Evolutionary conservation across 1,140 invertebrate genomes (phyloP), one percentile per base, ranked within the genome.

Genomic region (Mamestra configurata): DNA sequence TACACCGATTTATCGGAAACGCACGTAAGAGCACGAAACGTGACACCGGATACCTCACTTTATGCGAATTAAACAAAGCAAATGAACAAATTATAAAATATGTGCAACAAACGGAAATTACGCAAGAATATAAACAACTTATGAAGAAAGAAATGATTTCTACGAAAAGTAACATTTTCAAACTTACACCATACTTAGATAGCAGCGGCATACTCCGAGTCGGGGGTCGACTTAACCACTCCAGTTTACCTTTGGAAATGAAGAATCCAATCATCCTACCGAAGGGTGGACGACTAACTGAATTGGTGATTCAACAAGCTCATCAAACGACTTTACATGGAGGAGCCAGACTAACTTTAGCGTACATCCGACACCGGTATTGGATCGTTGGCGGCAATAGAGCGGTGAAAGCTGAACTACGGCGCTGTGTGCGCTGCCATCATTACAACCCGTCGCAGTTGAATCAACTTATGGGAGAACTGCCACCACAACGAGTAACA

Each of bases 381-480:
- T 90, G 88, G 88, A 85, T 88, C n/a, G 18, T 77, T 31, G 64
- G 77, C 6, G 77, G 82, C 1, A 79, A 73, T n/a, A 64, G 46
- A 15, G 57, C 61, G 6, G 77, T 79, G 1, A 81, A 79, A 71
- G 20, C 40, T 1, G 53, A 51, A 15, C 10, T 83, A 15, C 53
- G 61, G 4, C 35, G 57, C 15, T 89, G 88, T 43, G 72, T 83
- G 0, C 79, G 51, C 53, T 91, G 77, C 40, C 82, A 8, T 40
- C 81, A 64, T 57, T 24, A 73, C n/a, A 79, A 27, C 53, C 20
- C 68, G 53, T 66, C 77, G 8, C 75, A 84, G 10, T 31, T 37
- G 22, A n/a, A 59, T n/a, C 88, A 86, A 40, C 8, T 84, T 13
- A 89, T 91, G 84, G 87, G 84, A 3, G 77, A 89, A 15, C 72